Percentiles rank a stretch among this genome's conserved stretches.
phyloP scores from a whole-genome alignment of 2,797 vertebrate species.

The Intellagama lesueurii region DNA sequence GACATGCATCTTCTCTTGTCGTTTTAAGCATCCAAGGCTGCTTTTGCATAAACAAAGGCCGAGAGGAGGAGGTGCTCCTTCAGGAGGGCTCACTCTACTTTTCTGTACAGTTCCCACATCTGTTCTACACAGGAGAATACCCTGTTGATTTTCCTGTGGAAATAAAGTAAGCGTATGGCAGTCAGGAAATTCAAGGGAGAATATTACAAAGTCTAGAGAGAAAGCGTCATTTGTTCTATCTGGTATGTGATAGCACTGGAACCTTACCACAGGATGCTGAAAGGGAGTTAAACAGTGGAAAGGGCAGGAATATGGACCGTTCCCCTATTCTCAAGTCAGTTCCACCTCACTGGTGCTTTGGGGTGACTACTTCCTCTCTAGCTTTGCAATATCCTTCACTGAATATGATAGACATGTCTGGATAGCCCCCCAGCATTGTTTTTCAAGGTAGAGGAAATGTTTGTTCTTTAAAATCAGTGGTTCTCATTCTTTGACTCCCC shows the following conservation, averaged over 20 bases:
- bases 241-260: background rate
- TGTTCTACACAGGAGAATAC: background rate
- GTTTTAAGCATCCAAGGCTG: slow-evolving; percentile 14
- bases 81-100: background rate
- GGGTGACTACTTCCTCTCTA: too few relatives aligned
- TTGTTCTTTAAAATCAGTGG: too few relatives aligned
- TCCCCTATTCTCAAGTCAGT: too few relatives aligned
- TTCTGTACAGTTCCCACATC: background rate
- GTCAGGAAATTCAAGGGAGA: background rate
- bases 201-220: background rate
- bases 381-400: too few relatives aligned
- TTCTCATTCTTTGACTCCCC: too few relatives aligned
- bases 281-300: background rate
- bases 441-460: too few relatives aligned
- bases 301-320: too few relatives aligned
- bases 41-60: slow-evolving; percentile 10
- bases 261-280: background rate
- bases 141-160: background rate
- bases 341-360: too few relatives aligned
- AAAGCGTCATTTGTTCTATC: background rate
- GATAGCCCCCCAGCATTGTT: too few relatives aligned
- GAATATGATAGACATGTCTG: too few relatives aligned
- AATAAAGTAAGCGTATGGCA: background rate
- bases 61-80: background rate
- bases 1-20: slow-evolving; percentile 13